Percentiles rank a stretch among this genome's conserved stretches.
phyloP scores from a whole-genome alignment of 2,797 vertebrate genomes.

The Sebastes trivittatus region DNA sequence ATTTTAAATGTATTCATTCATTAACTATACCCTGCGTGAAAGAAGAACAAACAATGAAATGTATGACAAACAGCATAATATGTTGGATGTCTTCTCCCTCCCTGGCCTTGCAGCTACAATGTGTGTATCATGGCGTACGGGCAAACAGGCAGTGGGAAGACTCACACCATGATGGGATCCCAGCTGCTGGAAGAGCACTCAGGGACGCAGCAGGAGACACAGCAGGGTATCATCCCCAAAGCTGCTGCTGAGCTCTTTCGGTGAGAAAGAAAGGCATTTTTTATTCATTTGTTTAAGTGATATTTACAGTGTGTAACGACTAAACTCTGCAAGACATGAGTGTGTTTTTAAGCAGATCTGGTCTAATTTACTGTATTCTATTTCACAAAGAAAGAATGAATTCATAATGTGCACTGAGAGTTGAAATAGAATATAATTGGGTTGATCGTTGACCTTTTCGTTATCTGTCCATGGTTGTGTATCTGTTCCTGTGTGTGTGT shows the following conservation, averaged over 20 bases:
- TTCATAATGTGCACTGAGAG: background rate
- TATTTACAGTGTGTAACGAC: background rate
- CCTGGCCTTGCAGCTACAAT: conserved; percentile 80
- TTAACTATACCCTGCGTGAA: background rate
- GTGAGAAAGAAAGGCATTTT: conserved; percentile 56
- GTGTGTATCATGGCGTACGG: conserved; percentile 92
- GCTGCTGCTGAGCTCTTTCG: conserved; percentile 86
- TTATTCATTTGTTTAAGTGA: background rate
- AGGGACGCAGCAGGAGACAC: conserved; percentile 40
- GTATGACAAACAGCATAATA: background rate
- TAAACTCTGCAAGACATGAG: background rate
- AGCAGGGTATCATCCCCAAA: conserved; percentile 86
- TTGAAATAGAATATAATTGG: background rate
- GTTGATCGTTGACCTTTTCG: background rate
- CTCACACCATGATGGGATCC: conserved; percentile 88
- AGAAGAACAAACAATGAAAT: background rate
- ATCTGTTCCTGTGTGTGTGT: background rate
- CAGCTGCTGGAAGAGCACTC: conserved; percentile 37
- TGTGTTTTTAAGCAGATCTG: background rate
- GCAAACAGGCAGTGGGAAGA: conserved; percentile 91
- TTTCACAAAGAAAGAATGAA: background rate
- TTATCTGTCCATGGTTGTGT: background rate
- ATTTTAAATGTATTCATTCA: background rate
- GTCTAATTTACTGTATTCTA: background rate
- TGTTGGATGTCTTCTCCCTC: background rate